Percentiles rank a stretch among this genome's conserved stretches.
Evolutionary conservation across 2,113 vertebrate species (phyloP).

Genomic region (Tetraodon nigroviridis): DNA sequence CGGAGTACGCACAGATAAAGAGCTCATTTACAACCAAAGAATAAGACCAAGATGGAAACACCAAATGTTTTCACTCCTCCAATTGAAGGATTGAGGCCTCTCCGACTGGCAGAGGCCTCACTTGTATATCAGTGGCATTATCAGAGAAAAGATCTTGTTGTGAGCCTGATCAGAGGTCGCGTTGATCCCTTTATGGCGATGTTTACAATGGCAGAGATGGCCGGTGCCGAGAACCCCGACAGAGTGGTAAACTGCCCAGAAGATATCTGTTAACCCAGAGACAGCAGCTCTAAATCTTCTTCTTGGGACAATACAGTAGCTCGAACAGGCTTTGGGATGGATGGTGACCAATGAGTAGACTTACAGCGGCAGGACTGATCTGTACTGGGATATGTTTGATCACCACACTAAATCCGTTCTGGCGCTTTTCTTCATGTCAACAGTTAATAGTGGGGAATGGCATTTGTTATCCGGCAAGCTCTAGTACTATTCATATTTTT

Average conservation of each 20-base stretch:
- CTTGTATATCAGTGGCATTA: constrained; percentile 55
- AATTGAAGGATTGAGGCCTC: constrained; percentile 20
- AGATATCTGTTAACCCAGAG: constrained; percentile 56
- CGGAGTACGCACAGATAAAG: neutral
- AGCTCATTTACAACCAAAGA: constrained; percentile 9
- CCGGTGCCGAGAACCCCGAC: constrained; percentile 62
- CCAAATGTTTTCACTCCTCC: neutral
- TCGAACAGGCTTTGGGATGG: constrained; percentile 26
- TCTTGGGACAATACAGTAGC: constrained; percentile 39
- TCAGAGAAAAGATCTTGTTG: constrained; percentile 64
- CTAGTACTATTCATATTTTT: neutral
- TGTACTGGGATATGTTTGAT: constrained; percentile 23
- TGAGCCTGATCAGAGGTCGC: constrained; percentile 61
- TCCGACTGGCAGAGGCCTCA: too few species aligned
- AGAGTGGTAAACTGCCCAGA: constrained; percentile 60
- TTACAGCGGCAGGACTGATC: constrained; percentile 15
- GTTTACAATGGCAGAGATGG: constrained; percentile 58
- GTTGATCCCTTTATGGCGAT: constrained; percentile 48
- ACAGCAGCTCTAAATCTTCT: constrained; percentile 49
- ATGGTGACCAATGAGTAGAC: constrained; percentile 39
- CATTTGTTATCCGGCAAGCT: constrained; percentile 15
- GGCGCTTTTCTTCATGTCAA: constrained; percentile 4
- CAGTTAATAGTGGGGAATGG: constrained; percentile 6
- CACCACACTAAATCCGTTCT: constrained; percentile 25
- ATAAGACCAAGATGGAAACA: constrained; percentile 14